phyloP scores from a whole-genome alignment of 2,888 invertebrate genomes.

The Cacoxenus indagator region DNA sequence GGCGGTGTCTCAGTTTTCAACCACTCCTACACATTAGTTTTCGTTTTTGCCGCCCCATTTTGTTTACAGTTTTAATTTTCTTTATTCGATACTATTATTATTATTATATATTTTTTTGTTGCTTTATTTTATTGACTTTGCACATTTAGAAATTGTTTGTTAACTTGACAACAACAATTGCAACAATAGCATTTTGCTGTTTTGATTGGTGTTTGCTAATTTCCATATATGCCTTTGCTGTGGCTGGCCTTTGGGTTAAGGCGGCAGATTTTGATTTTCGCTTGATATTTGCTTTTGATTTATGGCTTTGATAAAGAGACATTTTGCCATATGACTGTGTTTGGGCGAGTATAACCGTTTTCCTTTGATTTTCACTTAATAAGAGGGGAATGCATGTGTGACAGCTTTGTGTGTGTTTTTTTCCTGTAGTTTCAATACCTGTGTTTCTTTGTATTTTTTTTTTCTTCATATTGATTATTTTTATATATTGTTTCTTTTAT shows the following conservation, averaged over 20 bases:
- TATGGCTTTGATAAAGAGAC: conserved; percentile 5
- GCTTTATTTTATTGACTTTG: conserved; percentile 13
- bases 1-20: too few relatives aligned
- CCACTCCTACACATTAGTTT: too few relatives aligned
- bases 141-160: conserved; percentile 34
- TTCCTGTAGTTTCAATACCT: conserved; percentile 1
- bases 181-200: conserved; percentile 12
- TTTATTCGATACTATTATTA: not conserved
- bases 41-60: too few relatives aligned
- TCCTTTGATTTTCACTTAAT: not conserved
- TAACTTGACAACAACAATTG: conserved; percentile 37
- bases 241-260: not conserved
- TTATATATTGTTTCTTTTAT: too few relatives aligned
- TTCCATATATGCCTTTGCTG: not conserved
- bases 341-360: conserved; percentile 11
- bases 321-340: not conserved
- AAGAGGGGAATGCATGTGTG: not conserved
- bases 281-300: conserved; percentile 15
- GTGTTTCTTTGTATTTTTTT: too few relatives aligned
- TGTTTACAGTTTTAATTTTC: conserved; percentile 27
- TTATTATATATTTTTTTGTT: not conserved
- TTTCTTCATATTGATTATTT: too few relatives aligned
- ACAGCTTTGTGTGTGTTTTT: conserved; percentile 7
- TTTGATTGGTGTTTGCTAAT: not conserved
- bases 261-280: not conserved